Base-by-base conservation (phyloP, 1,140 invertebrate genomes). In the Cotesia typhae region DNA sequence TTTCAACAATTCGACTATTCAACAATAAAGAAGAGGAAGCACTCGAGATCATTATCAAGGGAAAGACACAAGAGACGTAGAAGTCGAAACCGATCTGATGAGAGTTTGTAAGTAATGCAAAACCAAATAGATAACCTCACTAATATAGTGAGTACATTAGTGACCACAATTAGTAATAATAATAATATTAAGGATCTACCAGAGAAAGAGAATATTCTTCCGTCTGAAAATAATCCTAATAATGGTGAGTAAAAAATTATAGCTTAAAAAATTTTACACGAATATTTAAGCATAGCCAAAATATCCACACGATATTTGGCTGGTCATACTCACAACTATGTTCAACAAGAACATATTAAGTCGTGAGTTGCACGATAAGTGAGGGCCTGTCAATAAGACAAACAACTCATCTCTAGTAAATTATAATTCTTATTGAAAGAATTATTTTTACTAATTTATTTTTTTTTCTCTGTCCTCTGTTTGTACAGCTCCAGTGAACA, bases 241-340 rank as follows among this genome's bases (percentile, higher is more conserved):
- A 41, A 3, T 41, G 41, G 41, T 41, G 41, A 41, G 3, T 6
- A 41, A 41, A 41, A 41, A 41, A 41, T 41, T 41, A 41, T 41
- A 41, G 41, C 41, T 41, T 5, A 41, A 41, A 41, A 41, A 2
- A 20, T 20, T 59, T 17, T 0, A 59, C 20, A 20, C 57, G 57
- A 59, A 20, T 20, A 59, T 20, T 20, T 20, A 59, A 59, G 57
- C 20, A 14, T n/a, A 28, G 57, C 17, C 57, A 59, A 9, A 20
- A 20, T 20, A 59, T 59, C 57, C 5, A 59, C 20, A 20, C 20
- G 57, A 59, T 59, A 20, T 59, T 9, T 59, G 57, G 17, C 57
- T 9, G 4, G 14, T 17, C 20, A 9, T 20, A 17, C 57, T 4
- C 57, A 4, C 4, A 5, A 17, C n/a, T 20, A 2, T 0, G 20